These are phyloP conservation scores for Stigmatopora argus DNA, from an alignment of 2,113 vertebrate genomes.

Conservation along the genomic window DNA sequence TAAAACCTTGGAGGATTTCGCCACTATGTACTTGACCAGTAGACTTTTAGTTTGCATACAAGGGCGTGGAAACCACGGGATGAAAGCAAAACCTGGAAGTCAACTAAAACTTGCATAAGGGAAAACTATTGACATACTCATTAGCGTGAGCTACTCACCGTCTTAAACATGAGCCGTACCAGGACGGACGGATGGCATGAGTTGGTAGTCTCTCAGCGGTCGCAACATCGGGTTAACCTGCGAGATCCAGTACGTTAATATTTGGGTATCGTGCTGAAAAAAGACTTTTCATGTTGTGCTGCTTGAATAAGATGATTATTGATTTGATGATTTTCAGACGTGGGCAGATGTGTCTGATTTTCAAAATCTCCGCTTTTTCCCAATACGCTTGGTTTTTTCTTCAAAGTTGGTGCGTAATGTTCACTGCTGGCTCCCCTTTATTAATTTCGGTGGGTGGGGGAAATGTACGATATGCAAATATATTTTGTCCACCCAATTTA, in stretches of 20 bases:
- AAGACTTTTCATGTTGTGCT: background rate
- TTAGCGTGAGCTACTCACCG: background rate
- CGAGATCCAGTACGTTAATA: background rate
- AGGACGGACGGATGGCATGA: background rate
- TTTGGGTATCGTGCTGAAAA: background rate
- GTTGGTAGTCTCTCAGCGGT: background rate
- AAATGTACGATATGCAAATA: too few relatives aligned
- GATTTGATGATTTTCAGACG: background rate
- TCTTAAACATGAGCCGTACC: background rate
- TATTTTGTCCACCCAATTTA: too few relatives aligned
- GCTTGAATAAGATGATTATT: background rate
- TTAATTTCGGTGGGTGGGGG: too few relatives aligned
- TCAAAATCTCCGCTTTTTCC: too few relatives aligned
- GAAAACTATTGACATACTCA: too few relatives aligned
- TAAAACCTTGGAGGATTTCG: slow-evolving; percentile 28
- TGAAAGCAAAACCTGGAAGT: background rate
- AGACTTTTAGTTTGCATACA: too few relatives aligned
- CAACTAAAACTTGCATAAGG: background rate
- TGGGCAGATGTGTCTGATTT: too few relatives aligned
- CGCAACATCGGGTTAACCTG: background rate
- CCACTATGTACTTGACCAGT: too few relatives aligned
- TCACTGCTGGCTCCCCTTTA: too few relatives aligned
- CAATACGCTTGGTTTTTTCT: too few relatives aligned
- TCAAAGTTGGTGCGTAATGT: too few relatives aligned
- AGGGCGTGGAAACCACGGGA: too few relatives aligned